Percentiles rank a stretch among this genome's conserved stretches.
Evolutionary conservation across 2,888 invertebrate species (phyloP).

Genomic region (Rhyacophila evoluta): DNA sequence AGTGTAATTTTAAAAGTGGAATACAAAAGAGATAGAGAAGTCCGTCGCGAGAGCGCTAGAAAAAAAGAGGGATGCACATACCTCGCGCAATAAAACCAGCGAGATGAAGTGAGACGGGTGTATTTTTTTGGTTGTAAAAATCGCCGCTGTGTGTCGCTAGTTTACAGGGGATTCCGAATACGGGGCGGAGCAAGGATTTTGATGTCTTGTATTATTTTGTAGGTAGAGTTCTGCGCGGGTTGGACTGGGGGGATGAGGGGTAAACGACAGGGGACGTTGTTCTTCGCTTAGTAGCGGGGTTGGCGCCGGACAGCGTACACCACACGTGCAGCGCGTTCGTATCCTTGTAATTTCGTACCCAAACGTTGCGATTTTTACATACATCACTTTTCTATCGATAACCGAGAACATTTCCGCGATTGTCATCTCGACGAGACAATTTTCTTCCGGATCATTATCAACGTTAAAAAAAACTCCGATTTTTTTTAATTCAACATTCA

Average conservation of each 20-base stretch:
- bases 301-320: slow-evolving; percentile 39
- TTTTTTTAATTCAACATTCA: neutral
- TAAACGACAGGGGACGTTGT: slow-evolving; percentile 20
- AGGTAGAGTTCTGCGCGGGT: slow-evolving; percentile 37
- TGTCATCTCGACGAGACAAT: neutral
- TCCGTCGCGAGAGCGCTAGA: slow-evolving; percentile 41
- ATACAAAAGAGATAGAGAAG: slow-evolving; percentile 51
- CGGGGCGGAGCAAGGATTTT: slow-evolving; percentile 46
- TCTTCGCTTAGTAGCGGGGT: slow-evolving; percentile 46
- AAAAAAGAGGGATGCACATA: slow-evolving; percentile 52
- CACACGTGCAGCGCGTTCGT: neutral
- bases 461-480: neutral
- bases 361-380: neutral
- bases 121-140: slow-evolving; percentile 40
- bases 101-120: slow-evolving; percentile 29
- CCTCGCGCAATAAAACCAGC: neutral
- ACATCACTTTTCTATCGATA: neutral
- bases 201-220: slow-evolving; percentile 35
- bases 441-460: slow-evolving; percentile 1
- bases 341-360: neutral
- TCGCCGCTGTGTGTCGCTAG: slow-evolving; percentile 45
- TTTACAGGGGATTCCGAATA: slow-evolving; percentile 31
- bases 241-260: slow-evolving; percentile 39
- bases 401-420: slow-evolving; percentile 12
- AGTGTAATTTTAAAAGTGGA: slow-evolving; percentile 44